Base-by-base conservation (phyloP, 2,888 invertebrate genomes). In the Miltochrista miniata region DNA sequence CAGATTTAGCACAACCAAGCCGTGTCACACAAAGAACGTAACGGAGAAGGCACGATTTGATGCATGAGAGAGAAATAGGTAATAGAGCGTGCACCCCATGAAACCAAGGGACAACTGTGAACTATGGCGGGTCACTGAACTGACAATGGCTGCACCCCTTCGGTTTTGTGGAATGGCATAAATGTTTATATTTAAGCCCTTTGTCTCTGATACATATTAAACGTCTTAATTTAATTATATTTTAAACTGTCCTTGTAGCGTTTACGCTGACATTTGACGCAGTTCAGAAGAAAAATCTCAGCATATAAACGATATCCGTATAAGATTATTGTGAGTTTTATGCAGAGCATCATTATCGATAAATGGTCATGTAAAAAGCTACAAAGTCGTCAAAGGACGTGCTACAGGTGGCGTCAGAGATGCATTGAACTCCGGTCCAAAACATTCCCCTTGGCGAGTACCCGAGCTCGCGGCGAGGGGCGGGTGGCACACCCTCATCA, bases 91-190 rank as follows among this genome's bases (percentile, higher is more conserved):
- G 85, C 87, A 88, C 87, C 87, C 87, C 84, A 85, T 85, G 79
- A 76, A 76, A 81, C 75, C 78, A 83, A 78, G 83, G 87, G 87
- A 84, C 82, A 70, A 73, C 61, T 56, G 56, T 74, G 75, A 76
- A 75, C 75, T 74, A 76, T 58, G 68, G 66, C 81, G 79, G 90
- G 88, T 90, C 89, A 89, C 66, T 85, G 90, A 89, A 87, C 89
- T 72, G 68, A 66, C 73, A 61, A 72, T 75, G 73, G 75, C 74
- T 78, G 73, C 75, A 78, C 79, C 83, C 82, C 68, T 74, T 74
- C 68, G 56, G 64, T 64, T 66, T 64, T 64, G 61, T 58, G 68
- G 70, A 63, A 70, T 69, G 52, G 64, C 59, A 61, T 64, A 63
- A 52, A 57, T 60, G 47, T 46, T 60, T 64, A 68, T 53, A 62